A percentile compares a stretch with the other conserved stretches of the same genome.
These are phyloP conservation scores for Sakesphorus luctuosus DNA, from an alignment of 2,113 vertebrate species.

Conservation along the genomic window DNA sequence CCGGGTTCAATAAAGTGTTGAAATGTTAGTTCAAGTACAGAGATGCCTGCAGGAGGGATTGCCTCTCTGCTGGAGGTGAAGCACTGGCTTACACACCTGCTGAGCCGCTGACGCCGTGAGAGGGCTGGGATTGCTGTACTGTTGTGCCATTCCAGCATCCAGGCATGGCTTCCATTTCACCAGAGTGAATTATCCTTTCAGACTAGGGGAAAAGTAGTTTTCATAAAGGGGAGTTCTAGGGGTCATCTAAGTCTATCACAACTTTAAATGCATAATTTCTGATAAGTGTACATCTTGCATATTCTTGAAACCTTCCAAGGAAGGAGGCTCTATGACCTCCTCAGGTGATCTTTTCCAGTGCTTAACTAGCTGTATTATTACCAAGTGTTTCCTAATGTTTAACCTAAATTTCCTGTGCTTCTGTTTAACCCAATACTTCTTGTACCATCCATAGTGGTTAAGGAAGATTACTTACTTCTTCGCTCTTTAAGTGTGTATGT, in stretches of 20 bases:
- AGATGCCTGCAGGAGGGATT: not conserved
- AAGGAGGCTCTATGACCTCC: not conserved
- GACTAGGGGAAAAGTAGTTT: not conserved
- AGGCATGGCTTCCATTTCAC: not conserved
- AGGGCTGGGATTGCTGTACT: not conserved
- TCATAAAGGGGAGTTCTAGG: not conserved
- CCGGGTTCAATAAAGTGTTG: not conserved
- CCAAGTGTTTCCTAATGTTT: conserved; percentile 54
- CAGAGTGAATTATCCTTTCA: not conserved
- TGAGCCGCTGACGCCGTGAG: not conserved
- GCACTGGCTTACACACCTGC: not conserved
- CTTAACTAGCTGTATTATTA: conserved; percentile 39
- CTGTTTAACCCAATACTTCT: conserved; percentile 20
- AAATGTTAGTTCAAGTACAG: not conserved
- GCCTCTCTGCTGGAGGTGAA: not conserved
- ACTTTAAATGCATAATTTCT: not conserved
- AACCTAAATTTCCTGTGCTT: conserved; percentile 43
- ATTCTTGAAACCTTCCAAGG: not conserved
- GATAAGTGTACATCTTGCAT: not conserved
- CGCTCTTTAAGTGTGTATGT: not conserved
- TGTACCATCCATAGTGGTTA: not conserved
- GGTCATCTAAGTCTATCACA: not conserved
- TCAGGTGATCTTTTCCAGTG: not conserved
- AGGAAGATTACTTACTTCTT: not conserved
- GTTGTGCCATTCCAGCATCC: not conserved